Evolutionary conservation across 2,888 invertebrate species (phyloP), one percentile per base, ranked within the genome.

Genomic region (Leptopilina drosophilae): DNA sequence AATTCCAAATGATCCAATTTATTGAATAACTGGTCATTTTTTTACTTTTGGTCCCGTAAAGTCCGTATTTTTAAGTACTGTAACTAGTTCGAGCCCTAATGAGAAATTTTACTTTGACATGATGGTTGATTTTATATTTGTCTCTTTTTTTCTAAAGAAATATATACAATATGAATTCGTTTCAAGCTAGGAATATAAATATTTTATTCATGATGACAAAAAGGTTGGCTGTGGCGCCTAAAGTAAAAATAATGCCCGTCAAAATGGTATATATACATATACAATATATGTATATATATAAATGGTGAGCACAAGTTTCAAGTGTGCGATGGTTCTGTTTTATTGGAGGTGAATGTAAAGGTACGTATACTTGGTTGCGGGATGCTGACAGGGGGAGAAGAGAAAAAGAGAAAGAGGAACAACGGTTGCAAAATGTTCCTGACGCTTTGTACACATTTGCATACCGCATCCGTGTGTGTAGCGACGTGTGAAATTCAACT

Each of bases 371-470:
- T 69, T 69, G 49, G 49, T 53, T 73, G 56, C 46, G 67, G 26
- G 49, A 69, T 33, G 56, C 56, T 56, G n/a, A 33, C 69, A 56
- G 33, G 40, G 33, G 53, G 73, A 73, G 73, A 56, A 26, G 11
- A 56, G 56, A 33, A 73, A 73, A 56, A 26, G 56, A n/a, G 56
- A 26, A 69, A 53, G 26, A 33, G 56, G 56, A 73, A 73, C 53
- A 73, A 73, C 73, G 73, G 73, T 53, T 73, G 73, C 73, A 73
- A 73, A 73, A 73, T 73, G 73, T 73, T 73, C 73, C 76, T 67
- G 83, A 62, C 83, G 87, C 86, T 88, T 88, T 88, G 86, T 88
- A 88, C 85, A 88, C 88, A 88, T 88, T 88, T 88, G 87, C 88
- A 87, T 87, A 87, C 86, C 82, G 85, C 80, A 82, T 87, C 86